Conservation (phyloP, 1,140 invertebrate genomes). For the Eriosoma lanigerum region DNA sequence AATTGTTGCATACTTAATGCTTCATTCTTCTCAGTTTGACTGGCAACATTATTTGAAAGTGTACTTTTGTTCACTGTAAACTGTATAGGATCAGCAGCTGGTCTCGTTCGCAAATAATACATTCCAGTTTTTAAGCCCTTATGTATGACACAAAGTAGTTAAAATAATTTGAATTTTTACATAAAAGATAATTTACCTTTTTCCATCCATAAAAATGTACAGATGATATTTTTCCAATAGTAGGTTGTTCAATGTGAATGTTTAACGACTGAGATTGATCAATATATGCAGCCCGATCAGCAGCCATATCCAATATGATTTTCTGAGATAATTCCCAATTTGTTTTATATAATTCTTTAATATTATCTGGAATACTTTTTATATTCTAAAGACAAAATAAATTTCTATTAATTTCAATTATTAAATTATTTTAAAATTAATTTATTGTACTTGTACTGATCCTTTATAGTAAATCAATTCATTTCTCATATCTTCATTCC, state of each 20-base stretch:
- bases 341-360: conserved; percentile 94
- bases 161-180: background rate
- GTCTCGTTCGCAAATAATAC: conserved; percentile 97
- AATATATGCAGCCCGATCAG: conserved; percentile 95
- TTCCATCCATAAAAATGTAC: conserved; percentile 99
- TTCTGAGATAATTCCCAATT: conserved; percentile 99
- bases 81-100: conserved; percentile 93
- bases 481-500: conserved; percentile 97
- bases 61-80: conserved; percentile 96
- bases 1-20: conserved; percentile 71
- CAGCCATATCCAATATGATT: conserved; percentile 93
- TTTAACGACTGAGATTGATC: conserved; percentile 98
- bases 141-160: conserved; percentile 54
- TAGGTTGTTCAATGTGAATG: conserved; percentile 93
- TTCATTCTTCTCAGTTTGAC: conserved; percentile 53
- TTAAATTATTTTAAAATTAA: background rate
- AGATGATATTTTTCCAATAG: conserved; percentile 89
- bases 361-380: conserved; percentile 80
- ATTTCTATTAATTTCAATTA: background rate
- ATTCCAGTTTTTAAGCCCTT: conserved; percentile 97
- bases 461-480: conserved; percentile 88
- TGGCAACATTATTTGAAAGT: conserved; percentile 59
- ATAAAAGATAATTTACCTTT: conserved; percentile 64
- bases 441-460: conserved; percentile 71
- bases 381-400: conserved; percentile 69